These are phyloP conservation scores for Carduelis carduelis DNA, from an alignment of 2,797 vertebrate species.

Conservation along the genomic window DNA sequence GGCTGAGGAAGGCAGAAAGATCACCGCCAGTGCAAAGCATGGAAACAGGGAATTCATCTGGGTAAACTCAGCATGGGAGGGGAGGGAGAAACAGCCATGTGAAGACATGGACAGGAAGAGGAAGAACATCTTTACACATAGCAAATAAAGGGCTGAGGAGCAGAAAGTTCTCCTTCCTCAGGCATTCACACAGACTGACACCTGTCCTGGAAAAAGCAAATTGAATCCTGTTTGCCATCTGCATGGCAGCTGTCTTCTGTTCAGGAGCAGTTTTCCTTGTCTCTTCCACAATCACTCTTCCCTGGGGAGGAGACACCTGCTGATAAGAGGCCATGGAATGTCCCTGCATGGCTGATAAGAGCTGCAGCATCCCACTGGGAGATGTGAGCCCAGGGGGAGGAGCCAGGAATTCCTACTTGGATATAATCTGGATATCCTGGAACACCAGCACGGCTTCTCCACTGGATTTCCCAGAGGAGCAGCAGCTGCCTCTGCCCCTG, in stretches of 20 bases:
- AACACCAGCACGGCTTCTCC: too few relatives aligned
- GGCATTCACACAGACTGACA: not conserved
- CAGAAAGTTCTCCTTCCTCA: not conserved
- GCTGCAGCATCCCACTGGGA: too few relatives aligned
- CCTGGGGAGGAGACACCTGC: too few relatives aligned
- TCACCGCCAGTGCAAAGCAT: not conserved
- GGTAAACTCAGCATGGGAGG: not conserved
- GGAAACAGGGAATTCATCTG: rapidly evolving
- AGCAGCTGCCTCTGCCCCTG: too few relatives aligned
- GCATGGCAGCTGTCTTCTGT: not conserved
- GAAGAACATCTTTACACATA: not conserved
- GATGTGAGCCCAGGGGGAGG: too few relatives aligned
- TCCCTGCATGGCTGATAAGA: too few relatives aligned
- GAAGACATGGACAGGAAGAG: not conserved
- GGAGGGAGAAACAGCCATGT: rapidly evolving
- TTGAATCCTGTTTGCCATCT: not conserved
- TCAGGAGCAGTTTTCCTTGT: not conserved
- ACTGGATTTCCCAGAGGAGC: too few relatives aligned
- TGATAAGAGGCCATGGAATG: too few relatives aligned
- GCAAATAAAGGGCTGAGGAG: not conserved
- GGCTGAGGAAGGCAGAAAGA: not conserved
- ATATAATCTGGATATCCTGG: too few relatives aligned
- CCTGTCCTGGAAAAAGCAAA: not conserved
- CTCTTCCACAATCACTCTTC: not conserved
- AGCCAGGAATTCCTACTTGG: too few relatives aligned